Percentiles rank a stretch among this genome's conserved stretches.
Evolutionary conservation across 1,140 invertebrate species (phyloP).

Genomic region (Acromyrmex echinatior): DNA sequence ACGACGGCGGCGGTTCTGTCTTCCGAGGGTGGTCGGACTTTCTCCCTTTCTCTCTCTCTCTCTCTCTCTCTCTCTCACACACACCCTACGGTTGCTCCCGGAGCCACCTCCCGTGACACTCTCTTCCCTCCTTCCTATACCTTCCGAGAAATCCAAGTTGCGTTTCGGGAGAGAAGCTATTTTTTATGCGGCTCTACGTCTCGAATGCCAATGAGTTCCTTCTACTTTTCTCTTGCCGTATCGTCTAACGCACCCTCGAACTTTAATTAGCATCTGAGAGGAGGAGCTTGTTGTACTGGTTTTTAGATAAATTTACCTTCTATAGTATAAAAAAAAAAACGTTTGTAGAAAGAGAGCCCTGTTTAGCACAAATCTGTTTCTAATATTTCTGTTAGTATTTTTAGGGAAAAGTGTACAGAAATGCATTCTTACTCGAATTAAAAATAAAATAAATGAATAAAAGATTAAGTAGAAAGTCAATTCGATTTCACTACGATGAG

Average conservation of each 20-base stretch:
- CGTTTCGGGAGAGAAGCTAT: slow-evolving; percentile 70
- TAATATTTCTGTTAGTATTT: neutral
- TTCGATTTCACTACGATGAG: slow-evolving; percentile 23
- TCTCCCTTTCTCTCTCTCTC: slow-evolving; percentile 56
- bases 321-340: neutral
- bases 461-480: neutral
- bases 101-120: slow-evolving; percentile 33
- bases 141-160: slow-evolving; percentile 69
- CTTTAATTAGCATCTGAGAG: slow-evolving; percentile 55
- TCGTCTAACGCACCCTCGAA: slow-evolving; percentile 40
- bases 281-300: neutral
- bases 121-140: neutral
- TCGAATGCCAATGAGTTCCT: slow-evolving; percentile 72
- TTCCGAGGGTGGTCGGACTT: slow-evolving; percentile 65
- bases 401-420: neutral
- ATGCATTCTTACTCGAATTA: neutral
- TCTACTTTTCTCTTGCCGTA: slow-evolving; percentile 28
- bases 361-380: neutral
- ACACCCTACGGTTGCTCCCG: slow-evolving; percentile 60
- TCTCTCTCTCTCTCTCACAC: slow-evolving; percentile 35
- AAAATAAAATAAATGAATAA: neutral
- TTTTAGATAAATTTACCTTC: neutral
- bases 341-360: neutral
- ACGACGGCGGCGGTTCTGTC: slow-evolving; percentile 65
- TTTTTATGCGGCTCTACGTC: slow-evolving; percentile 69